Base-by-base conservation (phyloP, 30 jellyfish, hydroid and myxozoan genomes). In the Morbakka virulenta region DNA sequence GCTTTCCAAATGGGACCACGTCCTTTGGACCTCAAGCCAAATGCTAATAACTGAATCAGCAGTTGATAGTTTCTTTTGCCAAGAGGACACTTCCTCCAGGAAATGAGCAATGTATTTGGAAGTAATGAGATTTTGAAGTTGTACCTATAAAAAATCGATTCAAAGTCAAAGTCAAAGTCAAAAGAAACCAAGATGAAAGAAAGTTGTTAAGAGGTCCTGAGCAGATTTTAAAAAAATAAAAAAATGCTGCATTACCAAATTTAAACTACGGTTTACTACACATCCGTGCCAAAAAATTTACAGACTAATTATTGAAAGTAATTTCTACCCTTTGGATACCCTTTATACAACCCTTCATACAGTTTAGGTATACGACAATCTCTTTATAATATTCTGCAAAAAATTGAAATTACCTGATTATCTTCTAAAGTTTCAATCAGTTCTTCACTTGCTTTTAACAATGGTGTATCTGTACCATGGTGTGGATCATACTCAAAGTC, bases 1-100 rank as follows among this genome's bases (percentile, higher is more conserved):
- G 77, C 98, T 91, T 48, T 91, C 98, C 52, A 91, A 79, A 85
- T 91, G 98, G 1, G 98, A 84, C 98, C 98, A 91, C 0, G 98
- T 84, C 31, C 98, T 77, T 63, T 91, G 98, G 68, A 91, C 98
- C 64, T 91, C 98, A 72, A 91, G 72, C 98, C 98, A 91, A 32
- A 91, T 91, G 9, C 95, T 80, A 79, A 91, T 80, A 35, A 91
- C 98, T 20, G 96, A 80, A 69, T 91, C 98, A 9, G 89, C 96
- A 12, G 98, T 91, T 0, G 98, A 91, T 33, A 91, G 66, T 69
- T 91, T 83, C 79, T 85, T 91, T 62, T 91, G 98, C 98, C 98
- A 91, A 2, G 96, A 66, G 0, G 98, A 91, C 0, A 91, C 98
- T 74, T 91, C 95, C 52, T 73, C 87, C 25, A 91, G 94, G 65